Evolutionary conservation across 2,888 invertebrate genomes (phyloP).

Genomic region (Melanophora roralis): DNA sequence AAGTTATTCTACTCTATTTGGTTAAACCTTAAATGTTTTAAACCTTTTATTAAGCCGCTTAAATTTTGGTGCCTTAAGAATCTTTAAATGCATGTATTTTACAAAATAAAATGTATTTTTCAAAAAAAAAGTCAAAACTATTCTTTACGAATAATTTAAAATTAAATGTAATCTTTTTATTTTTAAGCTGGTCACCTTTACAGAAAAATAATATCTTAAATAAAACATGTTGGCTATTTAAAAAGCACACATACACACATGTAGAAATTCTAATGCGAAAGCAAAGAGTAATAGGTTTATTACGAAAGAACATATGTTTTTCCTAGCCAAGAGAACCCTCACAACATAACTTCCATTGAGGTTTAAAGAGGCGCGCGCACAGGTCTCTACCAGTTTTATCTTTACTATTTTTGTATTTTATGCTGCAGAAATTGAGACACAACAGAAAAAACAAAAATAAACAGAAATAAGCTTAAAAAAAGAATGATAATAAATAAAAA

Average conservation of each 20-base stretch:
- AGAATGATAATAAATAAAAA: not conserved
- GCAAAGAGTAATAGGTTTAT: not conserved
- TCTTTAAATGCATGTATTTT: no score
- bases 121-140: not conserved
- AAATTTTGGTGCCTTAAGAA: not conserved
- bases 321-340: slow-evolving; percentile 10
- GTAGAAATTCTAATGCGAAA: slow-evolving; percentile 10
- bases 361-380: slow-evolving; percentile 39
- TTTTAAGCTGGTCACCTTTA: slow-evolving; percentile 5
- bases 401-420: not conserved
- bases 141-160: not conserved
- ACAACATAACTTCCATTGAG: slow-evolving; percentile 35
- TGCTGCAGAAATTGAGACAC: slow-evolving; percentile 26
- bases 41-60: not conserved
- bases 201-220: not conserved
- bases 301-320: slow-evolving; percentile 24
- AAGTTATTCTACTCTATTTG: no score
- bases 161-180: not conserved
- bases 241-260: not conserved
- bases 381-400: not conserved
- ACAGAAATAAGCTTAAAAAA: slow-evolving; percentile 4
- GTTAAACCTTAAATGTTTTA: not conserved
- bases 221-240: not conserved
- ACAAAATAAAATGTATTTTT: not conserved
- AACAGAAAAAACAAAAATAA: slow-evolving; percentile 36